Evolutionary conservation across 2,888 invertebrate species (phyloP).

Genomic region (Melikaiella ostensackeni): DNA sequence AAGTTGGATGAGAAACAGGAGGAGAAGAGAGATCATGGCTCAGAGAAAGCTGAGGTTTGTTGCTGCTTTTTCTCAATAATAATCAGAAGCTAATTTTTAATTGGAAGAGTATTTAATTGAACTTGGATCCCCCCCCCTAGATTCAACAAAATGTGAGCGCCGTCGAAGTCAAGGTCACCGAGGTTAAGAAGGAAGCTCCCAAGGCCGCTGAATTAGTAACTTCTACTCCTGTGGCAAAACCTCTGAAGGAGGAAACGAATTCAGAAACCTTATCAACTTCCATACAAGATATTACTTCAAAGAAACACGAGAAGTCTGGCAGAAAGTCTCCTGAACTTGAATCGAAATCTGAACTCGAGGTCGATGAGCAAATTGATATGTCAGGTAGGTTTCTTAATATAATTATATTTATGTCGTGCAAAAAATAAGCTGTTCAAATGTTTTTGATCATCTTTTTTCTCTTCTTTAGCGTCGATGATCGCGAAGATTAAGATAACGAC

Average conservation of each 20-base stretch:
- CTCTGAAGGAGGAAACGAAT: slow-evolving; percentile 26
- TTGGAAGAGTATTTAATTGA: neutral
- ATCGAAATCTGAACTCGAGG: slow-evolving; percentile 54
- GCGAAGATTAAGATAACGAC: slow-evolving; percentile 87
- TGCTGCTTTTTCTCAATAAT: neutral
- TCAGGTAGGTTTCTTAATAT: slow-evolving; percentile 72
- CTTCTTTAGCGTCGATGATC: slow-evolving; percentile 81
- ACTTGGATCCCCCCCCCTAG: neutral
- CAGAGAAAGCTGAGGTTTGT: slow-evolving; percentile 67
- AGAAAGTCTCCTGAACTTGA: slow-evolving; percentile 67
- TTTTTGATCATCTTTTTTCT: slow-evolving; percentile 52
- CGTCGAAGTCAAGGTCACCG: slow-evolving; percentile 38
- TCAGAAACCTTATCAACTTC: slow-evolving; percentile 11
- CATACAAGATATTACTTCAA: slow-evolving; percentile 39
- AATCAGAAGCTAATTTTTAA: neutral
- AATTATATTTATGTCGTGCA: neutral
- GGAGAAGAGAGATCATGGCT: slow-evolving; percentile 71
- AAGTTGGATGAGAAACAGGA: slow-evolving; percentile 60
- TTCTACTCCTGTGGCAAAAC: slow-evolving; percentile 7
- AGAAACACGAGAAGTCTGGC: slow-evolving; percentile 70
- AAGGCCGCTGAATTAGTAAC: slow-evolving; percentile 24
- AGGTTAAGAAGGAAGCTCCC: slow-evolving; percentile 36
- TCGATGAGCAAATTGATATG: slow-evolving; percentile 30
- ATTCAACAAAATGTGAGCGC: slow-evolving; percentile 13
- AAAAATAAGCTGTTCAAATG: slow-evolving; percentile 43